These are phyloP conservation scores for Mionectes olivaceus DNA, from an alignment of 2,797 vertebrate species.

Conservation along the genomic window DNA sequence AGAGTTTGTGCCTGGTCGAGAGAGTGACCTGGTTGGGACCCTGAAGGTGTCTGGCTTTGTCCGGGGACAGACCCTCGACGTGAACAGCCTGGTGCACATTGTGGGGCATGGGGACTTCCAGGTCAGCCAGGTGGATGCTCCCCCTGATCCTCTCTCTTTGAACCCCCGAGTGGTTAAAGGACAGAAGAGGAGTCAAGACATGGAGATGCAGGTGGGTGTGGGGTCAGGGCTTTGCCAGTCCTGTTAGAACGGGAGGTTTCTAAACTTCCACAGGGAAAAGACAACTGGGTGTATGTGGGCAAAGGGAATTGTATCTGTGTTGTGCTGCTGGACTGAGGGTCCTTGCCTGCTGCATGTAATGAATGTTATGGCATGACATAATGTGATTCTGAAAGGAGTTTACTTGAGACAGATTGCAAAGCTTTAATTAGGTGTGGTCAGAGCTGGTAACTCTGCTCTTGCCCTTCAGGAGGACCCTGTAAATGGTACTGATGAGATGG, in stretches of 20 bases:
- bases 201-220: slow-evolving; percentile 82
- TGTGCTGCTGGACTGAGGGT: background rate
- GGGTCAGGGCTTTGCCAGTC: background rate
- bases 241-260: fast-evolving
- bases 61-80: slow-evolving; percentile 84
- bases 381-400: background rate
- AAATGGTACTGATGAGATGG: slow-evolving; percentile 66
- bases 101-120: slow-evolving; percentile 95
- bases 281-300: fast-evolving
- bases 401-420: background rate
- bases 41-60: slow-evolving; percentile 93
- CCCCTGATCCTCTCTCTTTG: slow-evolving; percentile 87
- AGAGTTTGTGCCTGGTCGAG: slow-evolving; percentile 80
- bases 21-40: slow-evolving; percentile 83
- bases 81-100: slow-evolving; percentile 91
- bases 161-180: slow-evolving; percentile 66
- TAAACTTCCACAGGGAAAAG: background rate
- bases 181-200: slow-evolving; percentile 78
- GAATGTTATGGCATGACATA: fast-evolving
- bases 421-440: background rate
- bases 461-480: slow-evolving; percentile 76
- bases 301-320: background rate
- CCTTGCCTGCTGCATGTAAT: fast-evolving
- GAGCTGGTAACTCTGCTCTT: background rate
- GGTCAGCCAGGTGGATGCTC: slow-evolving; percentile 90